Evolutionary conservation across 2,888 invertebrate genomes (phyloP), one percentile per base, ranked within the genome.

Genomic region (Archaeoteleia sp.): DNA sequence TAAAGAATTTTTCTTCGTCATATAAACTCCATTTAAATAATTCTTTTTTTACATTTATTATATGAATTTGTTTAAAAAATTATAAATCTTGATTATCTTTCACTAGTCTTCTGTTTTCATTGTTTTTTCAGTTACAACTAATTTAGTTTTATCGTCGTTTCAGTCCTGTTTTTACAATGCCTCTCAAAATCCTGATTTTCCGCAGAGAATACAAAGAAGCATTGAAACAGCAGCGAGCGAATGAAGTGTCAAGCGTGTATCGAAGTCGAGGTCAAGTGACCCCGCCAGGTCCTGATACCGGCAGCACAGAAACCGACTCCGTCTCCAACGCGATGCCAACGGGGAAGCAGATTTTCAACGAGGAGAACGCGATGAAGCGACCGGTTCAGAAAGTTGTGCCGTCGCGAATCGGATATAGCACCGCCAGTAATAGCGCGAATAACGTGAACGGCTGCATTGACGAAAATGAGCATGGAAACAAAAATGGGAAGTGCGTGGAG

Each of bases 191-290:
- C 35, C n/a, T n/a, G n/a, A n/a, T n/a, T 20, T 29, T 53, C 88
- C 87, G 3, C 87, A 90, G 94, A 86, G 95, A 95, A 88, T 95
- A 95, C 87, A 95, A 95, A 88, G 95, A 95, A 89, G 95, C 95
- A 60, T 86, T 95, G 82, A 92, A 93, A 85, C 93, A 93, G 78
- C 95, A 95, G 85, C 89, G 95, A 75, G 92, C 91, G 70, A 93
- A 92, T 86, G 94, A 94, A 82, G 88, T 88, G 39, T 87, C 87
- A 43, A 87, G 88, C 68, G 90, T 94, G 62, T 94, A 94, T 85
- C 88, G 91, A 72, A 90, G 91, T 75, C 89, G 90, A 63, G 88
- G 90, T 74, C 89, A 89, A 73, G 87, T 87, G 42, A 86, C 87
- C 35, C 88, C 89, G 13, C 88, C 89, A 25, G 77, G 77, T 32